Evolutionary conservation across 2,888 invertebrate species (phyloP), one percentile per base, ranked within the genome.

Genomic region (Seira musarum): DNA sequence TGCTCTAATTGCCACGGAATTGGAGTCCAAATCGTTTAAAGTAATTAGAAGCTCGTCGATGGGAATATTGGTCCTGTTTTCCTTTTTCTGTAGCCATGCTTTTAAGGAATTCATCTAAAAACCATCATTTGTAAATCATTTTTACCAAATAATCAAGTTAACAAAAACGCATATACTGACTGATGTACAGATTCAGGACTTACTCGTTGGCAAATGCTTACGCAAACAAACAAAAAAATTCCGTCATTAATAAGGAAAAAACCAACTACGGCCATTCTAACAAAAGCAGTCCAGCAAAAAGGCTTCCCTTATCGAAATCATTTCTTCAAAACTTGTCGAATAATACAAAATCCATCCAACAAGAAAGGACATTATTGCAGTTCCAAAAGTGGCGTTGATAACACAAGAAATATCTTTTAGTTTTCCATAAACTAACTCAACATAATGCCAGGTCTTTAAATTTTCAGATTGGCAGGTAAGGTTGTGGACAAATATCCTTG

Each of bases 51-150:
- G 15, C n/a, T 63, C 63, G 15, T 19, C 63, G 8, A 21, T 10
- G 2, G 19, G 21, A 63, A 63, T 22, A 15, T 15, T 22, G 21
- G 15, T 19, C 5, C 63, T n/a, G 15, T 63, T 63, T 21, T 21
- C 21, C 5, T 63, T 21, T 10, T 19, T 21, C 3, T 8, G 21
- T 2, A 63, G 63, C 63, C 63, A 63, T 6, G 21, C 2, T 15
- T 63, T 63, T 21, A 63, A 21, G 2, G n/a, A 21, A 5, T 63
- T 15, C 63, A 63, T 63, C 63, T 63, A 13, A 63, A 63, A 40
- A 13, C 40, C 13, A 8, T 40, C 13, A 40, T 40, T 40, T 40
- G 40, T 40, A n/a, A n/a, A n/a, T n/a, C n/a, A n/a, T n/a, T n/a
- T n/a, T n/a, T n/a, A n/a, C n/a, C n/a, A n/a, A n/a, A n/a, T n/a